phyloP scores from a whole-genome alignment of 2,113 vertebrate species.

The Oncorhynchus mykiss region DNA sequence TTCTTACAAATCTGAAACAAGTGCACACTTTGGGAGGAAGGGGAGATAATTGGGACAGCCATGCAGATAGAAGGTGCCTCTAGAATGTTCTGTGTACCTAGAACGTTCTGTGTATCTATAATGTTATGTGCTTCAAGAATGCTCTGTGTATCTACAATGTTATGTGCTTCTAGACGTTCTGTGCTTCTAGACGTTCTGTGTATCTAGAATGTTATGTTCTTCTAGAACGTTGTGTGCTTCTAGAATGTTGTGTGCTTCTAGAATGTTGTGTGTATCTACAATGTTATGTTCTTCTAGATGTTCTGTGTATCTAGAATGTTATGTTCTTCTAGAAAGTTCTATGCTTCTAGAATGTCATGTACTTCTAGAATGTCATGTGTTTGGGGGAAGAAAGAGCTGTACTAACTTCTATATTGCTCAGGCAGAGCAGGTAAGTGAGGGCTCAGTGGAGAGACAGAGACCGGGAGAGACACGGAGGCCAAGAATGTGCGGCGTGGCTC shows the following conservation, averaged over 20 bases:
- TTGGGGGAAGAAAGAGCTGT: slow-evolving; percentile 14
- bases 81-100: neutral
- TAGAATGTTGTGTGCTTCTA: neutral
- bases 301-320: neutral
- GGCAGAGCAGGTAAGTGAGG: slow-evolving; percentile 13
- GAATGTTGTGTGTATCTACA: neutral
- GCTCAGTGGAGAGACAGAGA: neutral
- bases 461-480: slow-evolving; percentile 5
- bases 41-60: neutral
- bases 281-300: neutral
- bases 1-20: too few species aligned
- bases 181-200: neutral
- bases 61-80: neutral
- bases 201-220: too few species aligned
- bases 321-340: too few species aligned
- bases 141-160: too few species aligned
- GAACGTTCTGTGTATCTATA: too few species aligned
- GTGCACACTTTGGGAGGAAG: too few species aligned
- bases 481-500: neutral
- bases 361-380: neutral
- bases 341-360: too few species aligned
- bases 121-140: too few species aligned
- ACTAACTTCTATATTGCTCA: slow-evolving; percentile 12
- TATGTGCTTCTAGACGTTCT: too few species aligned
- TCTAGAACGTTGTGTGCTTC: neutral